Conservation (phyloP, 2,113 vertebrate species). For the Phylloscopus trochilus region DNA sequence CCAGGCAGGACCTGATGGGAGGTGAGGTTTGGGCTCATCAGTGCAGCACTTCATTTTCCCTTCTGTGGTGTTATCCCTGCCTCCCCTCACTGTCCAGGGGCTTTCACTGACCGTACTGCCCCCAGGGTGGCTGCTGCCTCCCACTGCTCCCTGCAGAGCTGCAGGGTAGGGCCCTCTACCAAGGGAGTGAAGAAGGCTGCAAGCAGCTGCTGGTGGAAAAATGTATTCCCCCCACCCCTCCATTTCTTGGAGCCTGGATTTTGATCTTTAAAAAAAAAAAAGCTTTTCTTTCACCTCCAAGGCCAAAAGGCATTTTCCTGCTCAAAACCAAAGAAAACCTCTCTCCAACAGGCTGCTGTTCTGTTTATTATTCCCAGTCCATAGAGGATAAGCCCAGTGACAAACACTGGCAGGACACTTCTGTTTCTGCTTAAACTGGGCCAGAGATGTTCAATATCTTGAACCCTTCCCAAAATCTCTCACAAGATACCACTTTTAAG, state of each 20-base stretch:
- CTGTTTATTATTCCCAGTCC: neutral
- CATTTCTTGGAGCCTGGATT: neutral
- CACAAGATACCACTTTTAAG: neutral
- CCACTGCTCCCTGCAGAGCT: neutral
- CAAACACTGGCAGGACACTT: neutral
- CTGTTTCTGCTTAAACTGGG: neutral
- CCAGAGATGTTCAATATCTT: neutral
- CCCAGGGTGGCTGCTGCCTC: neutral
- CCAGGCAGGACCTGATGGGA: neutral
- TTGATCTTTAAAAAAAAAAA: neutral
- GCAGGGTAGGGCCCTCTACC: rapidly evolving
- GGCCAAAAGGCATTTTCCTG: neutral
- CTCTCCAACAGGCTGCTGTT: neutral
- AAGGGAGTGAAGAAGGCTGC: rapidly evolving
- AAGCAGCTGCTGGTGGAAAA: neutral
- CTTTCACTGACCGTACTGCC: neutral
- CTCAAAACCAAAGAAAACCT: neutral
- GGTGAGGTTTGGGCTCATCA: neutral
- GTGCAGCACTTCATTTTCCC: neutral
- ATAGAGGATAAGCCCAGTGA: neutral
- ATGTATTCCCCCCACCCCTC: rapidly evolving
- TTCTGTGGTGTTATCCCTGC: neutral
- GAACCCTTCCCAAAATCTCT: neutral
- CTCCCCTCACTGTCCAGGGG: neutral
- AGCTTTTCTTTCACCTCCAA: neutral